Evolutionary conservation across 2,113 vertebrate genomes (phyloP).

Genomic region (Tragelaphus buxtoni): DNA sequence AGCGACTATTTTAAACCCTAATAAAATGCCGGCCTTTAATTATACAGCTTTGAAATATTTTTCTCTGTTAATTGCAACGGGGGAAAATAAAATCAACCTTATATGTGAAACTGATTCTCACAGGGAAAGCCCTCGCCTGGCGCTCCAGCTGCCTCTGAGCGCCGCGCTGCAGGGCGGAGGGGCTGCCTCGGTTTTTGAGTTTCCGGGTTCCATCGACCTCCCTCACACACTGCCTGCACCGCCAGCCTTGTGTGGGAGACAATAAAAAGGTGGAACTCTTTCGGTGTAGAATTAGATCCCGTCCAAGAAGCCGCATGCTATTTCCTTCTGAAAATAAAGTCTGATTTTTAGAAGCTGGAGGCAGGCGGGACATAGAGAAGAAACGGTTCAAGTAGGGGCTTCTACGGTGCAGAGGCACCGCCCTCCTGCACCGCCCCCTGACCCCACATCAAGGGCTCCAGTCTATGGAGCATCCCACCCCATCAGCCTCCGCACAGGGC

Average conservation of each 20-base stretch:
- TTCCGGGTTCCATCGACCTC: slow-evolving; percentile 57
- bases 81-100: slow-evolving; percentile 78
- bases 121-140: slow-evolving; percentile 76
- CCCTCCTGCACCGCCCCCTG: rapidly evolving
- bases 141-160: slow-evolving; percentile 66
- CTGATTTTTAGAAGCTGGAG: neutral
- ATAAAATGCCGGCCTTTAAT: slow-evolving; percentile 86
- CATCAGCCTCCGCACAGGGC: neutral
- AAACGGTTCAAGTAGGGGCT: neutral
- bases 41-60: slow-evolving; percentile 85
- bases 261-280: slow-evolving; percentile 53
- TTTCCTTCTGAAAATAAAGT: neutral
- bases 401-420: neutral
- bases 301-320: slow-evolving; percentile 50
- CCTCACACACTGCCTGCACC: slow-evolving; percentile 37
- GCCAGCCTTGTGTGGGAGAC: neutral
- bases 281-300: slow-evolving; percentile 61
- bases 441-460: neutral
- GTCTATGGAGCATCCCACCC: neutral
- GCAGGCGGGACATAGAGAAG: neutral
- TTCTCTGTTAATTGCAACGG: slow-evolving; percentile 85
- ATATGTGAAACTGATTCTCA: slow-evolving; percentile 85
- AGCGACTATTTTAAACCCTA: slow-evolving; percentile 85
- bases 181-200: neutral
- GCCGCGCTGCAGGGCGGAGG: rapidly evolving